Conservation (phyloP, 1,140 invertebrate species). For the Tenebrio molitor region DNA sequence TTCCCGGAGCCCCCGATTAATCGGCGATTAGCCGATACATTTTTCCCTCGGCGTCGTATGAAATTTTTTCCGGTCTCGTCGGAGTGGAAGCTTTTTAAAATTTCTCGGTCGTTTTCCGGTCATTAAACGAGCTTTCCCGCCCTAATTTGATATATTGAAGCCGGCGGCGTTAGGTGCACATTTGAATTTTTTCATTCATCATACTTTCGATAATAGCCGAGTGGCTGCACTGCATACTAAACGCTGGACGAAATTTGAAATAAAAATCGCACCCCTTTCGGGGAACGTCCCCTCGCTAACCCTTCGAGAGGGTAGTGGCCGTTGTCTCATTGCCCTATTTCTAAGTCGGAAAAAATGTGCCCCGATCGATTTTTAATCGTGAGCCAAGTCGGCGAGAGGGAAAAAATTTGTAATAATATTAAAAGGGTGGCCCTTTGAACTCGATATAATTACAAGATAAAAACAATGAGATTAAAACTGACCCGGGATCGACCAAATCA, state of each 20-base stretch:
- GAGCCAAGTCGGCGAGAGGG: neutral
- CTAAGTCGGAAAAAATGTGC: constrained; percentile 23
- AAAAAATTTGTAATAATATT: constrained; percentile 24
- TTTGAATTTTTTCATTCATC: constrained; percentile 37
- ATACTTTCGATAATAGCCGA: constrained; percentile 23
- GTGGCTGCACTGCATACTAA: constrained; percentile 19
- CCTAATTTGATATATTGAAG: constrained; percentile 37
- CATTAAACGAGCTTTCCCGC: constrained; percentile 28
- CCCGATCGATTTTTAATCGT: constrained; percentile 30
- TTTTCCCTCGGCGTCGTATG: neutral
- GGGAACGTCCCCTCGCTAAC: constrained; percentile 22
- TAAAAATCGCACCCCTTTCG: constrained; percentile 25
- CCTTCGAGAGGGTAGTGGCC: constrained; percentile 3
- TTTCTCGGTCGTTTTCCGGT: constrained; percentile 24
- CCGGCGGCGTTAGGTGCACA: constrained; percentile 13
- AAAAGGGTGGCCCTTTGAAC: constrained; percentile 34
- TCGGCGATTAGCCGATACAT: neutral
- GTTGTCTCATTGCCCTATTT: constrained; percentile 37
- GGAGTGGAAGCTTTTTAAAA: constrained; percentile 19
- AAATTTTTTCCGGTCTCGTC: neutral
- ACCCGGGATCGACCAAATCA: constrained; percentile 25
- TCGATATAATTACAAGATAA: constrained; percentile 39
- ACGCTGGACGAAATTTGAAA: constrained; percentile 16
- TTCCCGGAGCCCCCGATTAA: neutral
- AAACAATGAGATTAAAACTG: constrained; percentile 39